Percentiles rank a stretch among this genome's conserved stretches.
Evolutionary conservation across 2,113 vertebrate genomes (phyloP).

Genomic region (Urocitellus parryii): DNA sequence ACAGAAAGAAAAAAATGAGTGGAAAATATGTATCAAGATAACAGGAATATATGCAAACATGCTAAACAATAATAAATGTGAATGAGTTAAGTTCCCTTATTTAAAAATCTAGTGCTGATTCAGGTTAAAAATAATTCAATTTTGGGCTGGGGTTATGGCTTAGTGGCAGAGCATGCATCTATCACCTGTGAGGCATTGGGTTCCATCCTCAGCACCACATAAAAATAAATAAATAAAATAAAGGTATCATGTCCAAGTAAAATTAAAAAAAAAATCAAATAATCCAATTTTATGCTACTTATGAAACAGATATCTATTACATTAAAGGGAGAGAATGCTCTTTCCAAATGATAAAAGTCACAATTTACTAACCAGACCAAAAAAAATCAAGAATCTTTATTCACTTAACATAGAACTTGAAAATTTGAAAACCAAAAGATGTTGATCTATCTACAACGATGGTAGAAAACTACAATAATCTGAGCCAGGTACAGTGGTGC

Average conservation of each 20-base stretch:
- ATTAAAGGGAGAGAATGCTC: background rate
- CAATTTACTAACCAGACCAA: background rate
- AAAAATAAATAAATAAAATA: no score
- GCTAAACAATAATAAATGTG: background rate
- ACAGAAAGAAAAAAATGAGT: background rate
- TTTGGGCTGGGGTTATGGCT: no score
- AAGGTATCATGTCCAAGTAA: no score
- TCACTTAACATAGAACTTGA: slow-evolving; percentile 19
- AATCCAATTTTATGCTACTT: background rate
- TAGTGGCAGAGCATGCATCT: no score
- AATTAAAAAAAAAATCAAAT: background rate
- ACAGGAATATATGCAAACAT: slow-evolving; percentile 22
- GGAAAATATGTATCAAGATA: background rate
- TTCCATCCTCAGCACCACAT: no score
- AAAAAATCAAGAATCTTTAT: slow-evolving; percentile 12
- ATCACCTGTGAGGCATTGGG: no score
- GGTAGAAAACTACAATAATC: background rate
- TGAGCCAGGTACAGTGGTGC: no score
- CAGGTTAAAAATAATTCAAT: no score
- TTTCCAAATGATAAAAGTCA: background rate
- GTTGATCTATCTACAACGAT: background rate
- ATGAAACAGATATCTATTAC: background rate
- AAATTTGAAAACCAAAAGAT: background rate
- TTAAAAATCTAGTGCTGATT: background rate
- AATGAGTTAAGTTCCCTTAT: background rate